Evolutionary conservation across 1,140 invertebrate species (phyloP).

Genomic region (Saccostrea cuccullata): DNA sequence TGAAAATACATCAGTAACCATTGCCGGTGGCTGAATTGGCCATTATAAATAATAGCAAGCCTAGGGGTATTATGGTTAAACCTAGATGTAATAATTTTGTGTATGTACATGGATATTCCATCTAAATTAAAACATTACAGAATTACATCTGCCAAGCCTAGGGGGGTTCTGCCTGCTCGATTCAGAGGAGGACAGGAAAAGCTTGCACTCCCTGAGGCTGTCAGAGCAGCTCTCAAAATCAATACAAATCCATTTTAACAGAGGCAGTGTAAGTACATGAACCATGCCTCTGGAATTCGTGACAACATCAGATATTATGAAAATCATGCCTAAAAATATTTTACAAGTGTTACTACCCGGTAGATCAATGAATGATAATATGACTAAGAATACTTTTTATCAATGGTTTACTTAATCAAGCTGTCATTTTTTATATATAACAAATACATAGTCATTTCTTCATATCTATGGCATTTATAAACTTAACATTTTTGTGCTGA

Average conservation of each 20-base stretch:
- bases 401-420: no score
- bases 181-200: slow-evolving; percentile 28
- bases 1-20: slow-evolving; percentile 21
- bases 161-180: background rate
- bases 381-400: no score
- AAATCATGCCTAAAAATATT: no score
- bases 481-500: no score
- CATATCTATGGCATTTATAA: no score
- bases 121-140: slow-evolving; percentile 36
- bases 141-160: slow-evolving; percentile 28
- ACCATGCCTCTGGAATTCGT: background rate
- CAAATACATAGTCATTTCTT: no score
- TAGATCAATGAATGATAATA: no score
- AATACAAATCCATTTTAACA: slow-evolving; percentile 12
- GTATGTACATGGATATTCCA: slow-evolving; percentile 19
- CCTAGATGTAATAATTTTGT: slow-evolving; percentile 23
- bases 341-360: no score
- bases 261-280: background rate
- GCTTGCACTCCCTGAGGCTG: background rate
- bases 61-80: slow-evolving; percentile 4
- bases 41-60: slow-evolving; percentile 18
- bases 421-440: no score
- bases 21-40: slow-evolving; percentile 5
- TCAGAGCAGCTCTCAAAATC: slow-evolving; percentile 2
- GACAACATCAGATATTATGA: background rate